Evolutionary conservation across 2,113 vertebrate genomes (phyloP), one percentile per base, ranked within the genome.

Genomic region (Bubo blakistoni): DNA sequence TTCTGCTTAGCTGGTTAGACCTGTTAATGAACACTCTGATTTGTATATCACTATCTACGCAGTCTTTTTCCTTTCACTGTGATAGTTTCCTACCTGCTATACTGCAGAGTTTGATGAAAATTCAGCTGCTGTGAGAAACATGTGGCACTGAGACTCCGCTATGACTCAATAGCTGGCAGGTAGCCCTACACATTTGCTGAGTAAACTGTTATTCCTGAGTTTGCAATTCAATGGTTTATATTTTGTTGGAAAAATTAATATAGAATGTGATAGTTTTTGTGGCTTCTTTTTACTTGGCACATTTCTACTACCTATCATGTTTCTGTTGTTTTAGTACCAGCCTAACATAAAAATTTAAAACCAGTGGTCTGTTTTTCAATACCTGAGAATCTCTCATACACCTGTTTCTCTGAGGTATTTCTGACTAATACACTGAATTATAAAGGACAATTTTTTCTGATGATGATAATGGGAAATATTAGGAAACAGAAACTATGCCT

Each of bases 151-250:
- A 42, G 46, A 74, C 32, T n/a, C 46, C 3, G n/a, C 69, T 47
- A 2, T 71, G 82, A 93, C 81, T 93, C 88, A 59, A 29, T 30
- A 79, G 81, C 90, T 96, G 95, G 73, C 90, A 85, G 74, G 58
- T 24, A 71, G 81, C 74, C 78, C 58, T n/a, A 3, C 0, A 9
- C 32, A 9, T 79, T 61, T 91, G 88, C 95, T 92, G 94, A 92
- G 70, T 85, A 88, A 95, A 66, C 38, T 90, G n/a, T 69, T 90
- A 79, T 51, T 88, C 46, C 70, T 25, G 47, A 88, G 57, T 76
- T 69, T 94, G 74, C 62, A 76, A 74, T 86, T 76, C 44, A 76
- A 12, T 80, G 47, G 29, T 47, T 96, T 63, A 2, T 72, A 22
- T 52, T 85, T 85, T 69, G 24, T 55, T 89, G 30, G 52, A 47